Conservation (phyloP, 1,140 invertebrate species). For the Hetaerina americana region DNA sequence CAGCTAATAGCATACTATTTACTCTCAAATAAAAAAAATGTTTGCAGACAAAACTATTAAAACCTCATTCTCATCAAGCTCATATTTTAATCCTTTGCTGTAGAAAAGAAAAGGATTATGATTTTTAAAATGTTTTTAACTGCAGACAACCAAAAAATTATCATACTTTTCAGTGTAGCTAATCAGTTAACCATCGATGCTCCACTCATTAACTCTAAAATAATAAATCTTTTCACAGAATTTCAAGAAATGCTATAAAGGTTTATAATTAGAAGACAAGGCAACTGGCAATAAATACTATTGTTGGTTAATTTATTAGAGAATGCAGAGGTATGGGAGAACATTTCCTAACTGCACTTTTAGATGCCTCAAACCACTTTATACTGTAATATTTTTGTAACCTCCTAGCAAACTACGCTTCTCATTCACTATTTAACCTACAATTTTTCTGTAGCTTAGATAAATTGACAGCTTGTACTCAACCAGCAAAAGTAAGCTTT, state of each 20-base stretch:
- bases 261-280: neutral
- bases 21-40: neutral
- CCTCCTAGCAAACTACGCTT: neutral
- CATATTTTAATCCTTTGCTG: no score
- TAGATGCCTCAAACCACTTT: neutral
- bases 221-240: conserved; percentile 1
- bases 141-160: no score
- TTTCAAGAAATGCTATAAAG: neutral
- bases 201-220: neutral
- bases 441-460: neutral
- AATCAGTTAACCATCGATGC: neutral
- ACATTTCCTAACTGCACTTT: neutral
- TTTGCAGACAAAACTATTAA: neutral
- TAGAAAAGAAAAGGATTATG: no score
- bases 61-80: no score
- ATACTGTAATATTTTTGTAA: neutral
- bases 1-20: neutral
- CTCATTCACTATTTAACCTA: neutral
- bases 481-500: neutral
- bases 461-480: neutral
- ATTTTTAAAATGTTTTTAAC: no score
- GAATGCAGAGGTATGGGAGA: neutral
- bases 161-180: neutral
- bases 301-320: neutral
- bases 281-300: neutral